A percentile compares a stretch with the other conserved stretches of the same genome.
Conservation (phyloP, 1,140 invertebrate species). For the Geopemphigus sp. region DNA sequence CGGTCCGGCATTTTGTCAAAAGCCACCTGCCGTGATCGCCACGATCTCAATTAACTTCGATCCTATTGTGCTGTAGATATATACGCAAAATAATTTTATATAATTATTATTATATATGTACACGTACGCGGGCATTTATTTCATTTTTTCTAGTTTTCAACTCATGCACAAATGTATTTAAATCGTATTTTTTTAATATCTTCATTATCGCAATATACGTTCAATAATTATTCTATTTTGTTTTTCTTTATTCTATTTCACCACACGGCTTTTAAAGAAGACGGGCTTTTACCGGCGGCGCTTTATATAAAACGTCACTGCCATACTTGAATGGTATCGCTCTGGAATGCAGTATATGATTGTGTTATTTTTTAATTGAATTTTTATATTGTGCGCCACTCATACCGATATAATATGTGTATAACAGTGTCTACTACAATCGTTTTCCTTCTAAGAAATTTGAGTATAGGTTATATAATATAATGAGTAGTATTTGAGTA, state of each 20-base stretch:
- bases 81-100: not conserved
- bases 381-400: not conserved
- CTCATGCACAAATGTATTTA: constrained; percentile 2
- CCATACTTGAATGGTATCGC: not conserved
- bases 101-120: not conserved
- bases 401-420: too few species aligned
- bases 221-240: not conserved
- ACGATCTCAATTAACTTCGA: constrained; percentile 1
- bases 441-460: too few species aligned
- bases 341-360: constrained; percentile 15
- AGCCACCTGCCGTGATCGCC: constrained; percentile 5
- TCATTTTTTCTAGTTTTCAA: constrained; percentile 5
- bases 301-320: not conserved
- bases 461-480: too few species aligned
- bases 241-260: constrained; percentile 7
- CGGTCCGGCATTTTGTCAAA: constrained; percentile 30
- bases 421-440: too few species aligned
- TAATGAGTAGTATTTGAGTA: too few species aligned
- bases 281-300: not conserved
- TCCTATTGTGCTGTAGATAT: not conserved
- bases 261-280: constrained; percentile 21
- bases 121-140: not conserved
- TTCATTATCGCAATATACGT: not conserved
- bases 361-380: constrained; percentile 4
- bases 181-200: constrained; percentile 20